Percentiles rank a stretch among this genome's conserved stretches.
These are phyloP conservation scores for Scomber scombrus DNA, from an alignment of 2,113 vertebrate genomes.

Conservation along the genomic window DNA sequence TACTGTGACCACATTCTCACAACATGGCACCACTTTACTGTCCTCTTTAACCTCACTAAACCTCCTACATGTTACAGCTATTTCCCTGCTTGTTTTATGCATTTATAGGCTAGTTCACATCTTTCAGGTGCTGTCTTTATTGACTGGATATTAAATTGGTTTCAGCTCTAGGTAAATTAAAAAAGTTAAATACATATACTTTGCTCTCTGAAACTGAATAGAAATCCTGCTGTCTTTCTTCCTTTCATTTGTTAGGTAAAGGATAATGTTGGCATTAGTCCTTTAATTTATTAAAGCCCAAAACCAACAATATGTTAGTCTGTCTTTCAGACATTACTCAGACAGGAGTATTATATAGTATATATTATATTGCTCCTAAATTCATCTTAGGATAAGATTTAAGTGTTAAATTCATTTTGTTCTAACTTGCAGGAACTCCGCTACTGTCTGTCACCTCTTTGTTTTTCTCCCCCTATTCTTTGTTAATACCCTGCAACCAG, in stretches of 20 bases:
- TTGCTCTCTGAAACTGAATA: neutral
- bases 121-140: neutral
- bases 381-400: neutral
- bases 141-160: neutral
- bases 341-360: no score
- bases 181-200: no score
- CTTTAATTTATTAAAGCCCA: neutral
- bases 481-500: slow-evolving; percentile 1
- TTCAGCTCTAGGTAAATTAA: neutral
- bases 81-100: neutral
- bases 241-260: neutral
- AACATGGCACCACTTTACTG: no score
- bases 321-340: neutral
- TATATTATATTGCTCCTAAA: no score
- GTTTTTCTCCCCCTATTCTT: neutral
- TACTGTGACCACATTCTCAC: neutral
- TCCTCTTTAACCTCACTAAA: neutral
- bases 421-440: neutral
- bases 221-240: neutral
- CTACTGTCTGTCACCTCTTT: neutral
- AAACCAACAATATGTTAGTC: neutral
- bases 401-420: neutral
- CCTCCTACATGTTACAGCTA: no score
- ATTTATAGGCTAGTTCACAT: neutral
- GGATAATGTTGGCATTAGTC: neutral